Evolutionary conservation across 2,888 invertebrate genomes (phyloP), one percentile per base, ranked within the genome.

Genomic region (Bugulina stolonifera): DNA sequence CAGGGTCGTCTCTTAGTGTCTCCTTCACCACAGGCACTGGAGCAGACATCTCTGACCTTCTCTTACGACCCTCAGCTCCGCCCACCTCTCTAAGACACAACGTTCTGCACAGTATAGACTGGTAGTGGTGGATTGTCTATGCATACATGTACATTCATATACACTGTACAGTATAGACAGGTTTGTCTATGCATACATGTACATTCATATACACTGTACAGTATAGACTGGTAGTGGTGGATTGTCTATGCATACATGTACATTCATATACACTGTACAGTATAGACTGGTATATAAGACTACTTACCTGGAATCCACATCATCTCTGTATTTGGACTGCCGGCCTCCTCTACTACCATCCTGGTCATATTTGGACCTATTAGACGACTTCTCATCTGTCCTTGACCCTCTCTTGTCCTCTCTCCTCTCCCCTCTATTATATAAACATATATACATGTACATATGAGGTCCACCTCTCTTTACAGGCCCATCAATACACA

Each of bases 31-130:
- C 64, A 2, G 64, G 64, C 10, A 27, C 10, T 3, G 64, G 64
- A 32, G 64, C 64, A 18, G 64, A 5, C 64, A 64, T 64, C 25
- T 64, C 64, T 32, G 64, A 64, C 34, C 64, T 2, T n/a, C 64
- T 64, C 64, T 64, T 64, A 2, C 64, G 27, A 32, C 32, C 64
- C 64, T 64, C 64, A 5, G 2, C 64, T 5, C 32, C 27, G 14
- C 5, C 23, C 14, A 23, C 27, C 10, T 27, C 57, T 57, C 57
- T 27, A 5, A 14, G n/a, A 57, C 57, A 57, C 3, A 5, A 22
- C n/a, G n/a, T n/a, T n/a, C n/a, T n/a, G n/a, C n/a, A n/a, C n/a
- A n/a, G n/a, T n/a, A n/a, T n/a, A n/a, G n/a, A n/a, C n/a, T n/a
- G n/a, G n/a, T n/a, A n/a, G n/a, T n/a, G n/a, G n/a, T n/a, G n/a